phyloP scores from a whole-genome alignment of 1,140 invertebrate genomes.

The Thaumetopoea pityocampa region DNA sequence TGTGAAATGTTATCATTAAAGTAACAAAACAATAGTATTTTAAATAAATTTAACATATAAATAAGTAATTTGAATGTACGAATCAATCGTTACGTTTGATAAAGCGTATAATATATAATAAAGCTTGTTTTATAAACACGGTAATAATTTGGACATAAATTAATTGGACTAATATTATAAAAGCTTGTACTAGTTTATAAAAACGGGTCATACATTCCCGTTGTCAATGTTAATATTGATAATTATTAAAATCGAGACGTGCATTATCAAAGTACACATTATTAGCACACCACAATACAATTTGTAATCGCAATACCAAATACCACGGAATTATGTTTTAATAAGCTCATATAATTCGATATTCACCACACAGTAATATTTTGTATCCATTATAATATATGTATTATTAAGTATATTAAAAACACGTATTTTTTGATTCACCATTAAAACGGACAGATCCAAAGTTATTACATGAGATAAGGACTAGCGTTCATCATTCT shows the following conservation, averaged over 20 bases:
- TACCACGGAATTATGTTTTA: constrained; percentile 64
- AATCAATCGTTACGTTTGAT: too few relatives aligned
- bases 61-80: too few relatives aligned
- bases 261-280: constrained; percentile 40
- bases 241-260: constrained; percentile 35
- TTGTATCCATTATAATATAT: constrained; percentile 36
- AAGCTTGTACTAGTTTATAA: too few relatives aligned
- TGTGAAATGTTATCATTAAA: too few relatives aligned
- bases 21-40: too few relatives aligned
- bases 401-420: constrained; percentile 44
- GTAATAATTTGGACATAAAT: too few relatives aligned
- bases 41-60: too few relatives aligned
- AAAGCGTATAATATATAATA: too few relatives aligned
- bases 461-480: constrained; percentile 50
- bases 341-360: constrained; percentile 74
- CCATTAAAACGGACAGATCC: constrained; percentile 58
- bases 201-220: too few relatives aligned
- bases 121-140: too few relatives aligned
- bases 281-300: constrained; percentile 31
- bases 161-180: too few relatives aligned
- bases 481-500: constrained; percentile 57
- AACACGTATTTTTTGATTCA: constrained; percentile 43
- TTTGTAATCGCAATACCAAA: constrained; percentile 32
- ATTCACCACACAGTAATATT: constrained; percentile 63
- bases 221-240: too few relatives aligned